Percentiles rank a stretch among this genome's conserved stretches.
phyloP scores from a whole-genome alignment of 2,113 vertebrate genomes.

The Jaculus jaculus region DNA sequence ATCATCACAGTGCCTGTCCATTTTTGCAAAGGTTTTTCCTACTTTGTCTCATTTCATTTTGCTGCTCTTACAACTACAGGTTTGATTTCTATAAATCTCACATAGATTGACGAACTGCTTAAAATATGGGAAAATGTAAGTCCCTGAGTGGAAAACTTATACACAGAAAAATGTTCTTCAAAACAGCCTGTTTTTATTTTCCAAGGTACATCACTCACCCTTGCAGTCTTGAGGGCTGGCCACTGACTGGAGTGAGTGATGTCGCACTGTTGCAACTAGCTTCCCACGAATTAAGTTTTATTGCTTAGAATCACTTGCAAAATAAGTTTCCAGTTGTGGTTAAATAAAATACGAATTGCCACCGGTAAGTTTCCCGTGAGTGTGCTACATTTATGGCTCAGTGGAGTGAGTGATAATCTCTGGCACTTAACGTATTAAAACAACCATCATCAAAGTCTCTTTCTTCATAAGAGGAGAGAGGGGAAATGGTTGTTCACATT shows the following conservation, averaged over 20 bases:
- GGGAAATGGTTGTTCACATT: neutral
- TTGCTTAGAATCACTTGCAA: conserved; percentile 24
- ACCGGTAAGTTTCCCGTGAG: neutral
- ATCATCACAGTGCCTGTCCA: neutral
- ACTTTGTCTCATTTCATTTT: neutral
- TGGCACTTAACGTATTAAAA: neutral
- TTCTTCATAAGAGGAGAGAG: neutral
- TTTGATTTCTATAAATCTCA: conserved; percentile 17
- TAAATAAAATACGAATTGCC: conserved; percentile 53
- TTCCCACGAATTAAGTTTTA: conserved; percentile 53
- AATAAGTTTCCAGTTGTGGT: conserved; percentile 24
- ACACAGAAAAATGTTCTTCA: neutral
- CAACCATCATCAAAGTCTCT: neutral
- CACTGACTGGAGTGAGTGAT: neutral
- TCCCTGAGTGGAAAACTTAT: conserved; percentile 1
- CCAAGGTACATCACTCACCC: neutral
- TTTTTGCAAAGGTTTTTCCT: neutral
- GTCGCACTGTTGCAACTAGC: neutral
- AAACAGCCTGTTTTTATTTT: neutral
- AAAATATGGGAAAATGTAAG: neutral
- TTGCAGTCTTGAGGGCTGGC: neutral
- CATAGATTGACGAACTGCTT: neutral
- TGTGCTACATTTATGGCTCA: neutral
- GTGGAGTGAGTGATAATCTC: neutral
- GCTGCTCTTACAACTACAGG: neutral